Evolutionary conservation across 2,888 invertebrate species (phyloP).

Genomic region (Amaurobius ferox): DNA sequence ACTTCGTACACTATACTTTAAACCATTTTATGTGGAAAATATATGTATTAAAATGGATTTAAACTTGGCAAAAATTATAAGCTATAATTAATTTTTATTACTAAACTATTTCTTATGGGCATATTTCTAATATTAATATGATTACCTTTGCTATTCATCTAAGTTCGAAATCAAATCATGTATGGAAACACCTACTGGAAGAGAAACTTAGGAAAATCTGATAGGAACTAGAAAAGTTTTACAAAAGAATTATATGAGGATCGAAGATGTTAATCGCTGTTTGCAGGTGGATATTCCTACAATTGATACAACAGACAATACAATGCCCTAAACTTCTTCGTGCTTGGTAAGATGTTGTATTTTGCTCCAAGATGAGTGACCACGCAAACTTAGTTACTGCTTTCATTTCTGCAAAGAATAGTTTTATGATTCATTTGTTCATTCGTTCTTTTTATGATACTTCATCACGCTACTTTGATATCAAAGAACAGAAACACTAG

Average conservation of each 20-base stretch:
- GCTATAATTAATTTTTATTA: no score
- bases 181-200: no score
- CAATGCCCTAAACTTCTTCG: constrained; percentile 33
- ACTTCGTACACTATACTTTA: no score
- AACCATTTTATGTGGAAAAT: no score
- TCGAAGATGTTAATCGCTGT: constrained; percentile 36
- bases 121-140: no score
- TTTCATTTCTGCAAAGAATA: not conserved
- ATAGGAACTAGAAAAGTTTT: no score
- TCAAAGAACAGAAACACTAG: constrained; percentile 38
- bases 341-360: constrained; percentile 37
- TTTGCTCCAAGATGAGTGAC: constrained; percentile 11
- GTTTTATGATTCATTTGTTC: not conserved
- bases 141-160: no score
- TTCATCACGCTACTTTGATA: constrained; percentile 59
- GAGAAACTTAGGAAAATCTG: no score
- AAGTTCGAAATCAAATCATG: no score
- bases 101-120: no score
- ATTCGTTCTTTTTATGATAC: constrained; percentile 39
- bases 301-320: constrained; percentile 43
- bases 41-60: no score
- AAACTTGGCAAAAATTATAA: no score
- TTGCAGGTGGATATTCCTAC: constrained; percentile 48
- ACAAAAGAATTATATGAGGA: not conserved
- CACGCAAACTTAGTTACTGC: constrained; percentile 31